Base-by-base conservation (phyloP, 2,888 invertebrate species). In the Yponomeuta evonymella region DNA sequence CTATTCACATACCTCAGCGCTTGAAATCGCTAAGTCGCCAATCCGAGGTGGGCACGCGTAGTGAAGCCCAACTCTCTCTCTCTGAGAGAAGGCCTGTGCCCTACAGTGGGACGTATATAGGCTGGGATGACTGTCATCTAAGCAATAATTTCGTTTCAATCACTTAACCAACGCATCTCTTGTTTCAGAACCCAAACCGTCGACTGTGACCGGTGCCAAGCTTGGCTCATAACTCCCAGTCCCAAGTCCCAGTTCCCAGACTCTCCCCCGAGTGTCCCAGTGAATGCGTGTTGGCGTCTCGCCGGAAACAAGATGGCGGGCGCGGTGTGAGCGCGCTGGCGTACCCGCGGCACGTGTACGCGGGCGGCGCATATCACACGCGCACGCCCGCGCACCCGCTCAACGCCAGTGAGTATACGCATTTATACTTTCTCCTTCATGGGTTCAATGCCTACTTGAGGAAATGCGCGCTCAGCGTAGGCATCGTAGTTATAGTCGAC, bases 301-400 rank as follows among this genome's bases (percentile, higher is more conserved):
- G 67, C 65, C 73, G 51, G 51, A 58, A 58, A 15, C 88, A 85
- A 81, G 83, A 84, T 91, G 91, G 91, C 90, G 85, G 90, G 86
- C 15, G 15, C 15, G 51, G 51, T 15, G 51, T 58, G 51, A 58
- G 51, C 51, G 51, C 51, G 51, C 51, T 58, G 51, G 51, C 51
- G 73, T 90, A 90, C 90, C 87, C 85, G 77, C 86, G 90, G 75
- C 87, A 88, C 81, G 81, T 80, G 83, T 90, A 88, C 85, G 86
- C 88, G 84, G 86, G 88, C 86, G 86, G 83, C 82, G 85, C 86
- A 74, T 89, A 90, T 88, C 88, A 90, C 74, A 83, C 89, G 85
- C 90, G 90, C 81, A 79, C 89, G 83, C 82, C 88, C 84, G 83
- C 87, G 75, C 83, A 88, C 77, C 91, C 90, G 73, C 90, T 91